Conservation (phyloP, 2,113 vertebrate genomes). For the Antechinus stuartii region DNA sequence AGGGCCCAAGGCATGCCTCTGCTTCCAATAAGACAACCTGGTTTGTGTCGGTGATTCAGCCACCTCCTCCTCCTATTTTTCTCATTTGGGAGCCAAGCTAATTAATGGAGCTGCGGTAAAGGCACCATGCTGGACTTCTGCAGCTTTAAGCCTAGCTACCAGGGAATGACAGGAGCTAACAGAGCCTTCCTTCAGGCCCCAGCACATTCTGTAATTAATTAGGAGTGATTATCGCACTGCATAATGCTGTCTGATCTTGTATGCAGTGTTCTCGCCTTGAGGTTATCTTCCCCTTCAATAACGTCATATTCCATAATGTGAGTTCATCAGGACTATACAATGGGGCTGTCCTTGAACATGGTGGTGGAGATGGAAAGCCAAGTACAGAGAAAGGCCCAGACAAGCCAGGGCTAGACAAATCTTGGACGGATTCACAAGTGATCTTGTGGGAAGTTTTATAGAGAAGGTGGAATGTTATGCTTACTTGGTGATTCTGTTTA, state of each 20-base stretch:
- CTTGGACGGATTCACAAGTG: no score
- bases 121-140: not conserved
- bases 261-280: not conserved
- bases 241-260: slow-evolving; percentile 8
- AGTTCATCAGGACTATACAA: not conserved
- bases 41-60: not conserved
- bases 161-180: slow-evolving; percentile 5
- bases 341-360: not conserved
- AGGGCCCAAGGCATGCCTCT: not conserved
- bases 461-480: not conserved
- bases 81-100: not conserved
- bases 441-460: not conserved
- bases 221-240: not conserved
- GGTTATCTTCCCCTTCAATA: not conserved
- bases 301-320: not conserved
- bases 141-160: not conserved
- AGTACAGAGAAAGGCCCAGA: not conserved
- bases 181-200: not conserved
- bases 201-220: not conserved
- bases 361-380: not conserved
- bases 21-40: not conserved
- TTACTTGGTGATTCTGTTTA: not conserved
- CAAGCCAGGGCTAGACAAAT: not conserved
- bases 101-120: not conserved
- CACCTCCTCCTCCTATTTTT: not conserved